These are phyloP conservation scores for Urocynchramus pylzowi DNA, from an alignment of 2,113 vertebrate genomes.

Conservation along the genomic window DNA sequence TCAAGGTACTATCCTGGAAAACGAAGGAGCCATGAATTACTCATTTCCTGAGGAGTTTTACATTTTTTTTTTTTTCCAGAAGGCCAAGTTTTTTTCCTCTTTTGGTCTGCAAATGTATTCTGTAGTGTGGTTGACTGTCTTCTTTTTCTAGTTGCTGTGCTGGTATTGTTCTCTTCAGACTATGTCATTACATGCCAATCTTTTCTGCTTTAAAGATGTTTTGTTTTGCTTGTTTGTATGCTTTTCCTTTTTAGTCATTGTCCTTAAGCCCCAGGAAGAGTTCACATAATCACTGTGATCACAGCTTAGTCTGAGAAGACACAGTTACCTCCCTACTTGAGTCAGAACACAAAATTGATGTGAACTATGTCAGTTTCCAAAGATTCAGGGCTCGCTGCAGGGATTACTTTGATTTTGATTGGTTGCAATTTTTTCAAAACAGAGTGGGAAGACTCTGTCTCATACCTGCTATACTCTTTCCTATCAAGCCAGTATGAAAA, in stretches of 20 bases:
- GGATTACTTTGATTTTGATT: conserved; percentile 2
- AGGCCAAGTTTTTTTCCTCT: not conserved
- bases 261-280: not conserved
- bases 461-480: not conserved
- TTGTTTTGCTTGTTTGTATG: not conserved
- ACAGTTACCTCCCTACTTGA: not conserved
- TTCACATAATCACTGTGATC: not conserved
- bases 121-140: not conserved
- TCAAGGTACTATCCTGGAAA: not conserved
- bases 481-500: not conserved
- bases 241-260: not conserved
- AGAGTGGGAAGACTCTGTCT: not conserved
- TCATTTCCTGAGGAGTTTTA: not conserved
- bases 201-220: not conserved
- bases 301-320: not conserved
- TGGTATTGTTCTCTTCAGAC: not conserved
- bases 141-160: not conserved
- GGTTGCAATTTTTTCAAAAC: not conserved
- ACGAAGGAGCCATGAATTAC: not conserved
- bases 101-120: not conserved
- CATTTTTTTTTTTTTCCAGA: not conserved
- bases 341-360: not conserved
- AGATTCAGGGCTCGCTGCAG: not conserved
- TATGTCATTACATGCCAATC: not conserved
- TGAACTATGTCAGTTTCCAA: not conserved